phyloP scores from a whole-genome alignment of 2,888 invertebrate genomes.

The Andrena hattorfiana region DNA sequence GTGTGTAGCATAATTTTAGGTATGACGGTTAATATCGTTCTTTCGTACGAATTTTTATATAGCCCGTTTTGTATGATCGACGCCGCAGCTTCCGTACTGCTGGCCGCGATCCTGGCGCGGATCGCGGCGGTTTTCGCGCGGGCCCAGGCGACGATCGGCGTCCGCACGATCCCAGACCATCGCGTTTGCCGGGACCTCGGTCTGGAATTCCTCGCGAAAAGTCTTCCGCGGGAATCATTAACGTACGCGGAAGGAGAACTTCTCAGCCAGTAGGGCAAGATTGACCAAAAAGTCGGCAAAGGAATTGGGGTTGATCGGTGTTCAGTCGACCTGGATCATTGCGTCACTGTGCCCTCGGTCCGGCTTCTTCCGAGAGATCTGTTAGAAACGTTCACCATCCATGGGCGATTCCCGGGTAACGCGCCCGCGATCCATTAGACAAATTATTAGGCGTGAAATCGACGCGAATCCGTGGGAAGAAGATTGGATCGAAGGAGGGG shows the following conservation, averaged over 20 bases:
- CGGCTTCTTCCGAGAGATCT: not conserved
- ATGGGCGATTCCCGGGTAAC: too few relatives aligned
- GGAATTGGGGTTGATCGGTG: too few relatives aligned
- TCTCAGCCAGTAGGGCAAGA: not conserved
- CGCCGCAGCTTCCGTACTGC: slow-evolving; percentile 49
- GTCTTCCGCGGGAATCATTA: not conserved
- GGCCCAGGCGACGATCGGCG: slow-evolving; percentile 35
- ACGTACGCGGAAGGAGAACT: not conserved
- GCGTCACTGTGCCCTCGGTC: not conserved
- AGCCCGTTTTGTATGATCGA: slow-evolving; percentile 67
- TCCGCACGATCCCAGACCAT: slow-evolving; percentile 1
- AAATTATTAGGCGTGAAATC: slow-evolving; percentile 17
- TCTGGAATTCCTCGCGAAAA: not conserved
- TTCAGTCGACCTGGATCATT: too few relatives aligned
- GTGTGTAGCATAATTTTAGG: slow-evolving; percentile 65
- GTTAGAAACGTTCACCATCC: not conserved
- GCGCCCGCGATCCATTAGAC: slow-evolving; percentile 9
- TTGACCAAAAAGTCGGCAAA: too few relatives aligned
- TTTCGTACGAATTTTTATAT: slow-evolving; percentile 71
- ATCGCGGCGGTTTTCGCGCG: slow-evolving; percentile 34
- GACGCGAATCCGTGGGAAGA: not conserved
- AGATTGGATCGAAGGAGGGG: not conserved
- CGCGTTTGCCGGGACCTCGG: not conserved
- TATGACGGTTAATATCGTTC: slow-evolving; percentile 59
- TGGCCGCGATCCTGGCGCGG: slow-evolving; percentile 30